Evolutionary conservation across 2,113 vertebrate species (phyloP), one percentile per base, ranked within the genome.

Genomic region (Haplotaxodon microlepis): DNA sequence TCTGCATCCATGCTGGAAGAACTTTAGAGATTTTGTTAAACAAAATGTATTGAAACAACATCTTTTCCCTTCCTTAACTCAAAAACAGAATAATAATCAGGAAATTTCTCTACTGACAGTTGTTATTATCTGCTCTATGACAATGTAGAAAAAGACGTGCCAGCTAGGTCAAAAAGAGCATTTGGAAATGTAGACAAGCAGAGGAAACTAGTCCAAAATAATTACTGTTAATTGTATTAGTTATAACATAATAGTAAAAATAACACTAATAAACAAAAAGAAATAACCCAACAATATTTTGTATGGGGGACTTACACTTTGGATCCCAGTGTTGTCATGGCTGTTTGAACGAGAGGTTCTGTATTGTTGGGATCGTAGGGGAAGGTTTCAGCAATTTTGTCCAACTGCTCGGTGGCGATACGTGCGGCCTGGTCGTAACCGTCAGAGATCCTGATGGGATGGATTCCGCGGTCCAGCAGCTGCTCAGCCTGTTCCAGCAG

Each of bases 251-350:
- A 16, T 10, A 69, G 17, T 10, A 16, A 1, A 47, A 38, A 38
- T 5, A 47, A 13, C 12, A 50, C 4, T 27, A 47, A 42, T 40
- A 69, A 29, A 79, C 8, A 8, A 24, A 40, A 81, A 71, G 0
- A 8, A 16, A 38, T 8, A 78, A 82, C 45, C 71, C 71, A 59
- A 16, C 5, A 36, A 50, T 9, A 61, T 9, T 29, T 7, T n/a
- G 10, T 51, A 78, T 12, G 6, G 45, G 9, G 47, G 2, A 96
- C 98, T 94, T 93, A 99, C 99, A 99, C 97, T 98, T 99, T 99
- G 85, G 99, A 99, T 73, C 99, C 98, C 14, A 99, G 95, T 0
- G 99, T 99, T 59, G 99, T 99, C 96, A 99, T 99, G 51, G 99
- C 99, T 0, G 99, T 99, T 96, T 99, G 98, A 93, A 99, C 94